Base-by-base conservation (phyloP, 2,113 vertebrate genomes). In the Carollia perspicillata region DNA sequence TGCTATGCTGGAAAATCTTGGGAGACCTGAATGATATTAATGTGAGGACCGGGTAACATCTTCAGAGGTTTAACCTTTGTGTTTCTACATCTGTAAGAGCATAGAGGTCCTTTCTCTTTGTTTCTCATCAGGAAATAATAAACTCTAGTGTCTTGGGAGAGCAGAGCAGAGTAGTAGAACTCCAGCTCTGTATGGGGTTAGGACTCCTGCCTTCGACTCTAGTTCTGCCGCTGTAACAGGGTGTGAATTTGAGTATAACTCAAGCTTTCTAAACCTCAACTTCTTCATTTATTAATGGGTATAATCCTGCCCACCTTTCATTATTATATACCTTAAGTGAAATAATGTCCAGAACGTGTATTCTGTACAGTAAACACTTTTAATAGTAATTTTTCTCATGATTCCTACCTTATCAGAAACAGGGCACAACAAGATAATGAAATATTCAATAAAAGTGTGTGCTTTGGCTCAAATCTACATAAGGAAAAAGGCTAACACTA, bases 111-210 rank as follows among this genome's bases (percentile, higher is more conserved):
- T 68, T 84, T 79, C 20, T 8, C 66, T 49, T 51, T 66, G 40
- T 20, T 72, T 94, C 18, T 93, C 30, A 35, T 47, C 17, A 58
- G 33, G 4, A 93, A 93, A 93, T 49, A 79, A 37, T 49, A 79
- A 40, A n/a, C 22, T 60, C 2, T 8, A 69, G 18, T 6, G 84
- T 44, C 49, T 4, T 23, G 10, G 22, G 7, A 63, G 23, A 13
- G 18, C 8, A 68, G 23, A 22, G 16, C 0, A 63, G 49, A 49
- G 20, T 33, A 6, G 5, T 22, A 74, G 42, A 47, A 63, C 1
- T 84, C 1, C n/a, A 49, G 8, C 3, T 26, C 55, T 58, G 55
- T 44, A 12, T 44, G 33, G 42, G 1, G 40, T 33, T 7, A 47
- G 12, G 68, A 49, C 51, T 8, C 17, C 4, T 63, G 37, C 5